Conservation (phyloP, 2,113 vertebrate genomes). For the Zosterops hypoxanthus region DNA sequence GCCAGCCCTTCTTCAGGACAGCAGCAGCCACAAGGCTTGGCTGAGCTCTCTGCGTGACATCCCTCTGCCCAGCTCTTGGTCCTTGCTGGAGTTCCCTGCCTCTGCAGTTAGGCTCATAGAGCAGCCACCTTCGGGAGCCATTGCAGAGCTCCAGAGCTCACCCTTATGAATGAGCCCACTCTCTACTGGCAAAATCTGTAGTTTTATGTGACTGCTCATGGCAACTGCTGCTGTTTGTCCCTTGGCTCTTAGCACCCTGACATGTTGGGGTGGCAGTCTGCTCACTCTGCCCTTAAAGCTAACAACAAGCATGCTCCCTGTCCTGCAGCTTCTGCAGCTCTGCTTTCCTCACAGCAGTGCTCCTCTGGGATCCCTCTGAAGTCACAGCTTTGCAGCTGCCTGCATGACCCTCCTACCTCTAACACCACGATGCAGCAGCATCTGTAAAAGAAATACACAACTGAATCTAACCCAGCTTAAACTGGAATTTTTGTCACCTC, state of each 20-base stretch:
- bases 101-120: neutral
- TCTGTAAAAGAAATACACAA: neutral
- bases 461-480: neutral
- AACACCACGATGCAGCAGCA: neutral
- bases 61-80: neutral
- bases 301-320: neutral
- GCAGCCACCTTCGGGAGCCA: neutral
- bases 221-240: neutral
- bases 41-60: neutral
- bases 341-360: neutral
- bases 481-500: neutral
- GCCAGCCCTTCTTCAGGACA: neutral
- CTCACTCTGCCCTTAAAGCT: neutral
- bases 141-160: neutral
- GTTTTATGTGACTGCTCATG: neutral
- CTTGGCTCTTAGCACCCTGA: neutral
- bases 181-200: neutral
- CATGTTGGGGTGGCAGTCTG: neutral
- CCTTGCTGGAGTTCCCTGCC: neutral
- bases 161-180: neutral
- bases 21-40: neutral
- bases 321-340: neutral
- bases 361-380: neutral
- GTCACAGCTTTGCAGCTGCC: neutral
- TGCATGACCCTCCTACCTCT: neutral